Evolutionary conservation across 2,797 vertebrate genomes (phyloP).

Genomic region (Spinibarbus caldwelli): DNA sequence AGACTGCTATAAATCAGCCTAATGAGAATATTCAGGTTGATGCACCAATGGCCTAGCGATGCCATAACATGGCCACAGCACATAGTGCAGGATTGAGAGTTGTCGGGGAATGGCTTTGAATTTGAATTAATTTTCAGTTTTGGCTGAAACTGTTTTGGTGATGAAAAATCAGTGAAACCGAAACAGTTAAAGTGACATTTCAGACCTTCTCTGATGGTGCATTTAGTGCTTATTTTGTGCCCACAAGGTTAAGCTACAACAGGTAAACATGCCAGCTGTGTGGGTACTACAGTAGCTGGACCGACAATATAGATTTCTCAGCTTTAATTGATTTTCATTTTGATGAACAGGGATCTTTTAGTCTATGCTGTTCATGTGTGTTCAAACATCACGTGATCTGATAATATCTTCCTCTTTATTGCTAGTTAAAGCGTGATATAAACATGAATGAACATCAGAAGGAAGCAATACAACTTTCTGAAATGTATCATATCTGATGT

Average conservation of each 20-base stretch:
- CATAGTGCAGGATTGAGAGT: slow-evolving; percentile 7
- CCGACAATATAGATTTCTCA: not conserved
- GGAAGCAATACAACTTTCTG: not conserved
- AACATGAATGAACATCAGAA: not conserved
- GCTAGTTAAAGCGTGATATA: not conserved
- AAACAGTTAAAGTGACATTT: not conserved
- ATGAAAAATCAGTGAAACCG: not conserved
- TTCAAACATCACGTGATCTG: not conserved
- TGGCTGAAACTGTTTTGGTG: not conserved
- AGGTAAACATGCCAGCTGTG: not conserved
- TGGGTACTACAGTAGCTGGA: not conserved
- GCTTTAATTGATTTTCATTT: not conserved
- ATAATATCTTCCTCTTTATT: not conserved
- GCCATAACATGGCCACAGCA: slow-evolving; percentile 62
- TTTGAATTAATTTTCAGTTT: not conserved
- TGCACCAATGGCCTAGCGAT: slow-evolving; percentile 66
- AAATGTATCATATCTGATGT: not conserved
- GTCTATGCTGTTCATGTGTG: not conserved
- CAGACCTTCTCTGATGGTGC: not conserved
- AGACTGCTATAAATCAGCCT: slow-evolving; percentile 75
- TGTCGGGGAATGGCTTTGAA: not conserved
- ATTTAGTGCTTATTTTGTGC: not conserved
- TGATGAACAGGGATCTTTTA: not conserved
- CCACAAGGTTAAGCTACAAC: not conserved
- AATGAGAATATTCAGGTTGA: slow-evolving; percentile 76